These are phyloP conservation scores for Lycaena phlaeas DNA, from an alignment of 2,888 invertebrate species.

Conservation along the genomic window DNA sequence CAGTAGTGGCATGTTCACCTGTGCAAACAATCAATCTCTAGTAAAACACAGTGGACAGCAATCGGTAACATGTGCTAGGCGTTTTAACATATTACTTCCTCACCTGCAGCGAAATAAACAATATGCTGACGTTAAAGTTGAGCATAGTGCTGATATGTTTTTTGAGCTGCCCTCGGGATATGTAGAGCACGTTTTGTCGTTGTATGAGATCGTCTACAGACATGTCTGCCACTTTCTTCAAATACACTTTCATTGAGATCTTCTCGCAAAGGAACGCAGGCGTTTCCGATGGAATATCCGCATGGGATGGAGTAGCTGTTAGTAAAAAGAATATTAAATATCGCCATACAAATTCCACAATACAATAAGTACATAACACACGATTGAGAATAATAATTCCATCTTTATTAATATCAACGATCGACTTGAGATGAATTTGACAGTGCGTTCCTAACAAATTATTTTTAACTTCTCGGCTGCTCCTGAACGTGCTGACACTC, in stretches of 20 bases:
- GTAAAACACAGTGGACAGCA: background rate
- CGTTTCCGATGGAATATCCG: constrained; percentile 78
- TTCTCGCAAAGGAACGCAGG: constrained; percentile 95
- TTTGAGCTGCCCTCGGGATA: constrained; percentile 89
- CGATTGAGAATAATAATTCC: too few species aligned
- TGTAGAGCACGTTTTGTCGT: constrained; percentile 87
- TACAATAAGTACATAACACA: too few species aligned
- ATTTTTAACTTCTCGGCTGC: too few species aligned
- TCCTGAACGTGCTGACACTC: too few species aligned
- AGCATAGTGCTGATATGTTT: constrained; percentile 93
- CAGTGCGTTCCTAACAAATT: too few species aligned
- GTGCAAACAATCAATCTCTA: constrained; percentile 7
- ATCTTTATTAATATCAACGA: too few species aligned
- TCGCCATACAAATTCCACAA: too few species aligned
- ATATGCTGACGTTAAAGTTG: constrained; percentile 89
- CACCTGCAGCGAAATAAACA: constrained; percentile 93
- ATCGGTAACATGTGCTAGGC: background rate
- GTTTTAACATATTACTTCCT: background rate
- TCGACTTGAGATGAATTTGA: too few species aligned
- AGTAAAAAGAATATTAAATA: background rate
- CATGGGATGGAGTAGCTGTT: constrained; percentile 30
- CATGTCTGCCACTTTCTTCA: constrained; percentile 92
- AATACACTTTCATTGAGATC: constrained; percentile 90
- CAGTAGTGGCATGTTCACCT: constrained; percentile 95
- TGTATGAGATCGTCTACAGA: constrained; percentile 88